Evolutionary conservation across 2,888 invertebrate species (phyloP), one percentile per base, ranked within the genome.

Genomic region (Conchocele bisecta): DNA sequence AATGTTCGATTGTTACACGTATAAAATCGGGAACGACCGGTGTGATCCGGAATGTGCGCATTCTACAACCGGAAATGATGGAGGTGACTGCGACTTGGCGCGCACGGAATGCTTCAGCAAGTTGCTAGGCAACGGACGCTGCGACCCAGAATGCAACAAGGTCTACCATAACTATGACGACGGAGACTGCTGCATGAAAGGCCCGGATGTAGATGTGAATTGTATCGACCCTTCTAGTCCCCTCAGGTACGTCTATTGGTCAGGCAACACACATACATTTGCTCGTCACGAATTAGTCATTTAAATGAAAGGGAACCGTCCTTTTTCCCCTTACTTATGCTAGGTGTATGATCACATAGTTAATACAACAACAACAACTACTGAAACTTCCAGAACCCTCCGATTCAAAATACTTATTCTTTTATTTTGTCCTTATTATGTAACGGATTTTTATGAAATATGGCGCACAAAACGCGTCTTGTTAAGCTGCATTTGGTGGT

Each of bases 41-140:
- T 90, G 90, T 69, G 79, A 89, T 57, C 64, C 60, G 7, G 84
- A 85, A 46, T 90, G 90, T 60, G 74, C 81, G 20, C 86, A 86
- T 61, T 67, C 78, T 3, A 70, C 75, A 29, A 89, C 88, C 35
- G 89, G 87, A 42, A 81, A 88, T 68, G 90, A 90, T 61, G 90
- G 89, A 1, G 90, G 90, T 0, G 90, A 90, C 68, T 90, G 90
- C 70, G 88, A 89, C 35, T 64, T 56, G 11, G 71, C 77, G 6
- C 59, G 37, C n/a, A 61, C 79, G 28, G 73, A 72, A 31, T 88
- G 89, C 35, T 60, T 72, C 13, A 33, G 44, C 1, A 57, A 31
- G 39, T 72, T 78, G 33, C 67, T 84, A 20, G 85, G 84, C 15
- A 83, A 90, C 79, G 86, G 86, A 2, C 37, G 57, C 9, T 90